phyloP scores from a whole-genome alignment of 2,888 invertebrate species.

The Lathronympha strigana region DNA sequence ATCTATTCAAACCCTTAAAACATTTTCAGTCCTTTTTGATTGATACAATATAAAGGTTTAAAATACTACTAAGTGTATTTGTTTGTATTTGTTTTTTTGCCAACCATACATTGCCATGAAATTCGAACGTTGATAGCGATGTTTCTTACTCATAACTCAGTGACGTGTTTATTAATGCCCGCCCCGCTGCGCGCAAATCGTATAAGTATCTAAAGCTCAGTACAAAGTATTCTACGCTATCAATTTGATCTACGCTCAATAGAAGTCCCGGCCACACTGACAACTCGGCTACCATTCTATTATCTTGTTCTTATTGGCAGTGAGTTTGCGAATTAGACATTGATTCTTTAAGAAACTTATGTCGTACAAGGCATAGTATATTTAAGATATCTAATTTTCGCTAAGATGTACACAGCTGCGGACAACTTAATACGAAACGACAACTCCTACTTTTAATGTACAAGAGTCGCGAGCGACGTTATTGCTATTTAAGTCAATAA shows the following conservation, averaged over 20 bases:
- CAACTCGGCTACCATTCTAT: slow-evolving; percentile 60
- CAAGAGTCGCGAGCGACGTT: slow-evolving; percentile 38
- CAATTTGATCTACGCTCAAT: slow-evolving; percentile 69
- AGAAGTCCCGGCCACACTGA: slow-evolving; percentile 66
- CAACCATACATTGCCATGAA: too few relatives aligned
- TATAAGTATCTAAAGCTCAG: slow-evolving; percentile 71
- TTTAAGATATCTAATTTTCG: slow-evolving; percentile 21
- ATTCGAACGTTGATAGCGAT: too few relatives aligned
- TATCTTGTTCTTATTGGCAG: slow-evolving; percentile 29
- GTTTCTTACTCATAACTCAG: not conserved
- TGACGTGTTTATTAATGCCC: slow-evolving; percentile 40
- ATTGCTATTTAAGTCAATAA: slow-evolving; percentile 43
- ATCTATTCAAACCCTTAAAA: too few relatives aligned
- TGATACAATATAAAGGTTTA: too few relatives aligned
- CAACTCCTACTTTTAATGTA: slow-evolving; percentile 38
- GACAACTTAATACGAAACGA: slow-evolving; percentile 19
- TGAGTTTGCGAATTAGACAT: slow-evolving; percentile 23
- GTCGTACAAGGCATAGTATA: slow-evolving; percentile 37
- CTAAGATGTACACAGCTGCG: slow-evolving; percentile 23
- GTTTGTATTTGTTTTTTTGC: too few relatives aligned
- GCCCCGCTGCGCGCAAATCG: slow-evolving; percentile 46
- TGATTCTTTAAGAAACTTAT: slow-evolving; percentile 34
- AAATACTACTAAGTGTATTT: too few relatives aligned
- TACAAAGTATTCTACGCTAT: slow-evolving; percentile 66
- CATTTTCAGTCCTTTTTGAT: too few relatives aligned